A percentile compares a stretch with the other conserved stretches of the same genome.
Evolutionary conservation across 2,797 vertebrate species (phyloP).

Genomic region (Lithobates sylvaticus): DNA sequence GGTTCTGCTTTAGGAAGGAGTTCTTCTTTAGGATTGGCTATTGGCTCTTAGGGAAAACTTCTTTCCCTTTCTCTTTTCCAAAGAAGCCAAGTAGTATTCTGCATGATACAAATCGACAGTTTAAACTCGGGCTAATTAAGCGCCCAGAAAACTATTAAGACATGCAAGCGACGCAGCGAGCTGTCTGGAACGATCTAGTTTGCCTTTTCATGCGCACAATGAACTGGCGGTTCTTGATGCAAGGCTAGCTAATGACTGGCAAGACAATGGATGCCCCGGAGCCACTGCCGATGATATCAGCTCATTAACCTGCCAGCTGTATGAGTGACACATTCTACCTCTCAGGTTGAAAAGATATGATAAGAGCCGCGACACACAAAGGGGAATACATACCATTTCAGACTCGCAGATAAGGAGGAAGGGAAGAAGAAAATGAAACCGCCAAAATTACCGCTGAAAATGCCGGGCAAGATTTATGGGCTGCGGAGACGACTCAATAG

Average conservation of each 20-base stretch:
- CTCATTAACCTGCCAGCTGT: constrained; percentile 35
- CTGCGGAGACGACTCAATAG: constrained; percentile 32
- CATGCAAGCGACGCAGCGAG: background rate
- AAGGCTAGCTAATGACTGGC: constrained; percentile 47
- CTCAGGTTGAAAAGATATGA: background rate
- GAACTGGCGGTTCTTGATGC: constrained; percentile 29
- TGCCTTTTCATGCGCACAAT: constrained; percentile 40
- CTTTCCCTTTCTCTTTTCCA: background rate
- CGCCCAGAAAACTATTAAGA: constrained; percentile 17
- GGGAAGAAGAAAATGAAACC: background rate
- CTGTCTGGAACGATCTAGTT: constrained; percentile 21
- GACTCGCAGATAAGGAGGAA: constrained; percentile 15
- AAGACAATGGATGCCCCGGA: constrained; percentile 44
- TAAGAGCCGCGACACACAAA: background rate
- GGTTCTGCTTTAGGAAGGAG: no score
- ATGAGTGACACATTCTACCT: constrained; percentile 26
- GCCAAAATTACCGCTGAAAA: constrained; percentile 14
- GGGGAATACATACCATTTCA: constrained; percentile 23
- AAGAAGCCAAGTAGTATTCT: background rate
- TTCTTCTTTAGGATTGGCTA: background rate
- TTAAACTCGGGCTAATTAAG: constrained; percentile 36
- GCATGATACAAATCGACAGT: constrained; percentile 22
- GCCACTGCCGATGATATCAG: constrained; percentile 25
- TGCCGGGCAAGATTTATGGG: constrained; percentile 23
- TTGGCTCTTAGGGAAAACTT: background rate